These are phyloP conservation scores for Tachysurus vachellii DNA, from an alignment of 2,113 vertebrate species.

Conservation along the genomic window DNA sequence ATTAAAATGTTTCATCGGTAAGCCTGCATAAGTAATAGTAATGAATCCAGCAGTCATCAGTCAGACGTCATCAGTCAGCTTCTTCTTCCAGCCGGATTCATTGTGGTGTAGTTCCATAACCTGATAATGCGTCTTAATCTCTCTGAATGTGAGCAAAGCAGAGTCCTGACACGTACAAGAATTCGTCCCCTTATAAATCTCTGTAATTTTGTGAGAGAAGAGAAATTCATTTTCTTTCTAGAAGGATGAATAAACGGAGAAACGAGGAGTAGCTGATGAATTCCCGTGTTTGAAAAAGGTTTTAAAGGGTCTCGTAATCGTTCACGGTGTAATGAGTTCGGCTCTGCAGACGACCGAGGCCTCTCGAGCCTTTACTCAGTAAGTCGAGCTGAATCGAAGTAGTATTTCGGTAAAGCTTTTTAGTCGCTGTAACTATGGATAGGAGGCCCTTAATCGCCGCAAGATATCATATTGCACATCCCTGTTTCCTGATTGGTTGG, in stretches of 20 bases:
- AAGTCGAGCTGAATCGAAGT: neutral
- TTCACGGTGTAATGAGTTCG: conserved; percentile 39
- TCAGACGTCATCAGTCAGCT: neutral
- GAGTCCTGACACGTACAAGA: conserved; percentile 6
- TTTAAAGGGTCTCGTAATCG: conserved; percentile 1
- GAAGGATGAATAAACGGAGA: conserved; percentile 12
- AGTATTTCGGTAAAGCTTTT: neutral
- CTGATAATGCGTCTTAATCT: conserved; percentile 31
- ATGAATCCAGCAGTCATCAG: too few species aligned
- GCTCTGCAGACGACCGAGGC: conserved; percentile 10
- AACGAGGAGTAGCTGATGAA: conserved; percentile 15
- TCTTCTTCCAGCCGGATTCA: conserved; percentile 9
- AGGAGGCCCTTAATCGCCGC: neutral
- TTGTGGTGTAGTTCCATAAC: conserved; percentile 15
- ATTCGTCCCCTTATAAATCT: conserved; percentile 13
- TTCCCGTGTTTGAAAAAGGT: conserved; percentile 1
- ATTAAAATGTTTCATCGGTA: conserved; percentile 13
- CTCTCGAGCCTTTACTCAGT: neutral
- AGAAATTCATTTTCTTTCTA: conserved; percentile 16
- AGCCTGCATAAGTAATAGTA: neutral
- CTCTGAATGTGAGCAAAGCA: conserved; percentile 14
- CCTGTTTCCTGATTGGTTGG: neutral
- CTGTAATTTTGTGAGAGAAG: neutral
- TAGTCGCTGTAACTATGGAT: neutral
- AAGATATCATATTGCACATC: neutral